Evolutionary conservation across 2,888 invertebrate species (phyloP).

Genomic region (Chorisops tibialis): DNA sequence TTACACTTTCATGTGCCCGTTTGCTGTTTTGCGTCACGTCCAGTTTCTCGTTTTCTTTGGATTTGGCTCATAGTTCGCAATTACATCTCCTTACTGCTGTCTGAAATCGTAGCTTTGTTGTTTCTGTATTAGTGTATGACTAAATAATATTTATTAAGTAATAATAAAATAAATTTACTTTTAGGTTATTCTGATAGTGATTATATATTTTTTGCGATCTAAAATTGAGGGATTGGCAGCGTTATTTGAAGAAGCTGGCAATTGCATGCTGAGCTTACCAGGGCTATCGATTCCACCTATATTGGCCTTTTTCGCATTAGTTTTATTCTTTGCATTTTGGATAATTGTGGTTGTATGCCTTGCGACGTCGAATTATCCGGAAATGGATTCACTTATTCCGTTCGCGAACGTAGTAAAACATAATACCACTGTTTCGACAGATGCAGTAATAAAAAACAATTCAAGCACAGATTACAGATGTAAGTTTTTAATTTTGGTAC

Average conservation of each 20-base stretch:
- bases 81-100: too few relatives aligned
- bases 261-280: conserved; percentile 80
- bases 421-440: conserved; percentile 31
- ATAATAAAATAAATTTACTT: too few relatives aligned
- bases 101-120: too few relatives aligned
- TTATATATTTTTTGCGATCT: conserved; percentile 74
- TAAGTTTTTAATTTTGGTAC: conserved; percentile 36
- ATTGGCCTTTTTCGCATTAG: conserved; percentile 74
- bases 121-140: too few relatives aligned
- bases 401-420: not conserved
- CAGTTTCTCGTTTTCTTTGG: too few relatives aligned
- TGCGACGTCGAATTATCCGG: conserved; percentile 78
- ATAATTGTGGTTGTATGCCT: conserved; percentile 72
- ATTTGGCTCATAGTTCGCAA: too few relatives aligned
- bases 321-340: conserved; percentile 83
- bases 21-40: too few relatives aligned
- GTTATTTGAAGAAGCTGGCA: conserved; percentile 85
- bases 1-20: too few relatives aligned
- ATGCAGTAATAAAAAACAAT: conserved; percentile 39
- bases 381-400: conserved; percentile 53
- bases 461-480: conserved; percentile 42
- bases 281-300: conserved; percentile 80
- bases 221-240: conserved; percentile 78
- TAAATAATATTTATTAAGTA: too few relatives aligned
- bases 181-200: conserved; percentile 62